Base-by-base conservation (phyloP, 92 coral and sea anemone genomes). In the Parazoanthus swiftii region DNA sequence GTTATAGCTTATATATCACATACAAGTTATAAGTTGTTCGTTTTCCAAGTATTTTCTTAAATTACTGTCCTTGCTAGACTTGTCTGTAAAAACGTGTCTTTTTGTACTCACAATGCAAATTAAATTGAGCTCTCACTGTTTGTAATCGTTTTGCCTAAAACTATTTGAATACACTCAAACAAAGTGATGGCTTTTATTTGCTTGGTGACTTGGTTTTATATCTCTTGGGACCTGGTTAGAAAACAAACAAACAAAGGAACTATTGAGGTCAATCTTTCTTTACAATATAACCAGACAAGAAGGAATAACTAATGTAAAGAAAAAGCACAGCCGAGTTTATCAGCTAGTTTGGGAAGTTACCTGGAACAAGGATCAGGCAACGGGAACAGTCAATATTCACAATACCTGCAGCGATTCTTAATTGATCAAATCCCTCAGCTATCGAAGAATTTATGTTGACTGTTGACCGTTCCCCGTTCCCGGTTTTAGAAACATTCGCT, bases 151-250 rank as follows among this genome's bases (percentile, higher is more conserved):
- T 82, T 82, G 86, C 48, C 20, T 21, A 44, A 84, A 50, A 26
- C 65, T 46, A 35, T 13, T 43, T 71, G 65, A 84, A 48, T 71
- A 26, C 5, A 11, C 20, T 25, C 21, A 51, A 84, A 14, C 63
- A 38, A 58, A 80, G 38, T 15, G 46, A 58, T 58, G 72, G 78
- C 5, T 82, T 84, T 63, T 81, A 81, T 81, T 81, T 81, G 74
- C 85, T 23, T 23, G 29, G 23, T 20, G n/a, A 59, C 16, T 43
- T 59, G 51, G 85, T 81, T 15, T 72, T 9, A 44, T 43, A 71
- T 84, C 87, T 72, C 87, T 26, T 26, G 87, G 87, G 87, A 84
- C 79, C 48, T 72, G 66, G 25, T 58, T 3, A 71, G 23, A 50
- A 71, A 18, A 33, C 65, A 70, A 82, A 72, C 67, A 72, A 84